Evolutionary conservation across 2,888 invertebrate genomes (phyloP), one percentile per base, ranked within the genome.

Genomic region (Trichogramma evanescens): DNA sequence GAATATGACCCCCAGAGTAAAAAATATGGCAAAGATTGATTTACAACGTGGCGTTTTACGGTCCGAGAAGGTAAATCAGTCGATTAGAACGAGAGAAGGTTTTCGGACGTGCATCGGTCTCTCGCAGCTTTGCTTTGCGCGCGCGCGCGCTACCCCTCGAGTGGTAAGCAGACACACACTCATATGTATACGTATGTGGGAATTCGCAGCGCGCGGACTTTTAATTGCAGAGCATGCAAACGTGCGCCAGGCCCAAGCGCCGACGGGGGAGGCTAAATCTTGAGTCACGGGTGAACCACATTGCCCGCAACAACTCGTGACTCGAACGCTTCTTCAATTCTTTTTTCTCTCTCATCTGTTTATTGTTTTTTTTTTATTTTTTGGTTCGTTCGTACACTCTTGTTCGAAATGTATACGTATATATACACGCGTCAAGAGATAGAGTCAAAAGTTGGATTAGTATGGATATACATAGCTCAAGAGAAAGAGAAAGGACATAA

Each of bases 231-330:
- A 60, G 26, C 26, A 69, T 67, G 66, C 63, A 63, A 65, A 65
- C 63, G 13, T 13, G 13, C 44, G 53, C n/a, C n/a, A 8, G n/a
- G 45, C 2, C 2, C 45, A 9, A 8, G 8, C n/a, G 61, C 55
- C 64, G 61, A 63, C 62, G 69, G 71, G 72, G 72, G 71, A 74
- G 74, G 73, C 74, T 74, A 76, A 26, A 76, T 75, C 75, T 75
- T 76, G 74, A 75, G 74, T 71, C 70, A 70, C 70, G 69, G 66
- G 66, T 68, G 54, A 26, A 13, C 26, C 26, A 26, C 26, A 26
- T 26, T 26, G 26, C 50, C n/a, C 50, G 50, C 38, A 50, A 40
- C 10, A 58, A 44, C 26, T 48, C 56, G 48, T 61, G 66, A 65
- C 66, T 63, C 63, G 26, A 26, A 26, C 26, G 62, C 60, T 64